phyloP scores from a whole-genome alignment of 2,113 vertebrate species.

The Stegostoma tigrinum region DNA sequence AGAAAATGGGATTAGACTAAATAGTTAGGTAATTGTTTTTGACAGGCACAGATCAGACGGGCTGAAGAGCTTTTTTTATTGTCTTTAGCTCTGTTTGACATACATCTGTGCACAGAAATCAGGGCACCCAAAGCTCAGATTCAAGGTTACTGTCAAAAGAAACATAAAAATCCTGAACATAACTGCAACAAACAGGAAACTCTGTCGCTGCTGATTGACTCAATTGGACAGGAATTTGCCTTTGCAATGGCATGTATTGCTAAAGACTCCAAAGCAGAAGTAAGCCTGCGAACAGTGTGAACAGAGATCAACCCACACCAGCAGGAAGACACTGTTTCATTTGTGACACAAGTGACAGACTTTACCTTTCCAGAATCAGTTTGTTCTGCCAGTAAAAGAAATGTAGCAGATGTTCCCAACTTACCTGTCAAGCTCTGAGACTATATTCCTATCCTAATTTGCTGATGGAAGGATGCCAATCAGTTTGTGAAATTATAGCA shows the following conservation, averaged over 20 bases:
- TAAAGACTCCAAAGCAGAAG: neutral
- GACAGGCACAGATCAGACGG: no score
- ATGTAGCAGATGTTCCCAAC: neutral
- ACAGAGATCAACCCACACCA: neutral
- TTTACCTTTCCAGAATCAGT: neutral
- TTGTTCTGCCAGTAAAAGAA: neutral
- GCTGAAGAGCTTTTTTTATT: no score
- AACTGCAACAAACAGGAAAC: neutral
- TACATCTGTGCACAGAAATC: no score
- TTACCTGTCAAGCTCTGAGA: neutral
- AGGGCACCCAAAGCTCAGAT: no score
- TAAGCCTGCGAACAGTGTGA: neutral
- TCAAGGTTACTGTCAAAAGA: no score
- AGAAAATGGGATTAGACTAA: no score
- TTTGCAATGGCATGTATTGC: neutral
- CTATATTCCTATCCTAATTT: neutral
- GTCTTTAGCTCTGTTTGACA: no score
- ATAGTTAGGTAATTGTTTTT: no score
- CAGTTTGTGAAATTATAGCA: neutral
- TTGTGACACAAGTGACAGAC: no score
- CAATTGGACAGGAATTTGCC: neutral
- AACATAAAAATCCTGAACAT: no score
- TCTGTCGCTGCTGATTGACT: neutral
- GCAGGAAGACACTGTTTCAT: neutral
- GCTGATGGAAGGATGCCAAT: neutral